Percentiles rank a stretch among this genome's conserved stretches.
Evolutionary conservation across 2,888 invertebrate species (phyloP).

Genomic region (Agrilus biguttatus): DNA sequence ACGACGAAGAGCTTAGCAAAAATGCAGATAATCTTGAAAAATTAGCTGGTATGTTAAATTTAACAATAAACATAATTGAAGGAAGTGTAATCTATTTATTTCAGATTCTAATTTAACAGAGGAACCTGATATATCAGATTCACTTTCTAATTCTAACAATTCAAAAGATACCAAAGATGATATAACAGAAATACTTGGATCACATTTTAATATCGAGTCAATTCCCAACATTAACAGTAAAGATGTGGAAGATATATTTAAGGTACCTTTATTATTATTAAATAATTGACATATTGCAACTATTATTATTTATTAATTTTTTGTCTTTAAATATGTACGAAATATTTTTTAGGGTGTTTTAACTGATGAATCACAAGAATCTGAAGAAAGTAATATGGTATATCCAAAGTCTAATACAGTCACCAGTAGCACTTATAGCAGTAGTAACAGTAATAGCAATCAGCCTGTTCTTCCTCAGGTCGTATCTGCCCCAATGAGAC

Average conservation of each 20-base stretch:
- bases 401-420: slow-evolving; percentile 23
- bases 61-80: neutral
- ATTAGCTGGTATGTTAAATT: slow-evolving; percentile 24
- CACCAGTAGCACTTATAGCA: slow-evolving; percentile 3
- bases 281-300: too few species aligned
- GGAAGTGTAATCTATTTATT: slow-evolving; percentile 2
- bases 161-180: slow-evolving; percentile 54
- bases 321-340: neutral
- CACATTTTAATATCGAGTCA: slow-evolving; percentile 61
- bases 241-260: slow-evolving; percentile 85
- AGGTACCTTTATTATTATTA: slow-evolving; percentile 27
- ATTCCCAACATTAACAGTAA: slow-evolving; percentile 82
- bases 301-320: neutral
- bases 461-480: slow-evolving; percentile 12
- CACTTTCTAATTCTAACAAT: slow-evolving; percentile 25
- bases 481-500: slow-evolving; percentile 24
- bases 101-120: slow-evolving; percentile 27
- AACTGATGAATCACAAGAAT: slow-evolving; percentile 70
- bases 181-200: slow-evolving; percentile 48
- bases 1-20: slow-evolving; percentile 38
- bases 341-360: slow-evolving; percentile 45
- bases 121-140: slow-evolving; percentile 26
- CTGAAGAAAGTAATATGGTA: slow-evolving; percentile 55
- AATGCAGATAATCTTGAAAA: slow-evolving; percentile 37
- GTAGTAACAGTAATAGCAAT: slow-evolving; percentile 9